These are phyloP conservation scores for Acanthopagrus latus DNA, from an alignment of 2,797 vertebrate genomes.

Conservation along the genomic window DNA sequence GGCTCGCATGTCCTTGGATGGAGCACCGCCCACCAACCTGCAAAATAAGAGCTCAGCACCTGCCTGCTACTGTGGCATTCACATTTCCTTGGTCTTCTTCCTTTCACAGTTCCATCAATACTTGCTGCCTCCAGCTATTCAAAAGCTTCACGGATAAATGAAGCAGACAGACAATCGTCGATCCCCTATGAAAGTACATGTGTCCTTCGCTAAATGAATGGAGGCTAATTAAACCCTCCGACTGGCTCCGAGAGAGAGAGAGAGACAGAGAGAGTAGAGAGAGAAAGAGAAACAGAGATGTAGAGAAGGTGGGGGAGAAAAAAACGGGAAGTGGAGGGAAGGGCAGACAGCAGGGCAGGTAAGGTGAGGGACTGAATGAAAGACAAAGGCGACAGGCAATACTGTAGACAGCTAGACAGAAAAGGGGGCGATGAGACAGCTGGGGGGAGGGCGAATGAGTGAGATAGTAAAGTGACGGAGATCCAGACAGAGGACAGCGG, in stretches of 20 bases:
- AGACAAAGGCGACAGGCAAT: constrained; percentile 41
- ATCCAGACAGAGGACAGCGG: constrained; percentile 18
- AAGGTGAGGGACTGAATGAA: constrained; percentile 40
- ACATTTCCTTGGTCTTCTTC: constrained; percentile 57
- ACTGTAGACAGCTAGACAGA: constrained; percentile 4
- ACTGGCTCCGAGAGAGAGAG: constrained; percentile 30
- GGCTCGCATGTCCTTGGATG: constrained; percentile 73
- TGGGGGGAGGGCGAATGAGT: constrained; percentile 19
- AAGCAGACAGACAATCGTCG: constrained; percentile 54
- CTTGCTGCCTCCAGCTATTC: constrained; percentile 64
- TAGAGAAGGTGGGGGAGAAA: constrained; percentile 8
- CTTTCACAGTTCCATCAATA: constrained; percentile 66
- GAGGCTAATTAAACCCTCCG: constrained; percentile 67
- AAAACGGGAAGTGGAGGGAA: constrained; percentile 32
- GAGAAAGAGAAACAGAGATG: constrained; percentile 4
- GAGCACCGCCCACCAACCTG: constrained; percentile 52
- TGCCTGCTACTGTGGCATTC: constrained; percentile 69
- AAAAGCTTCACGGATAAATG: constrained; percentile 60
- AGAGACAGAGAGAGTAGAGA: no score
- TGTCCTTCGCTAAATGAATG: constrained; percentile 75
- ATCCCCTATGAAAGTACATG: constrained; percentile 57
- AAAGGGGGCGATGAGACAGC: constrained; percentile 26
- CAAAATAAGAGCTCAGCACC: constrained; percentile 60
- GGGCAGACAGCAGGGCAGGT: constrained; percentile 49
- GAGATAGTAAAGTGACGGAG: constrained; percentile 38